Evolutionary conservation across 2,888 invertebrate genomes (phyloP).

Genomic region (Eurois occulta): DNA sequence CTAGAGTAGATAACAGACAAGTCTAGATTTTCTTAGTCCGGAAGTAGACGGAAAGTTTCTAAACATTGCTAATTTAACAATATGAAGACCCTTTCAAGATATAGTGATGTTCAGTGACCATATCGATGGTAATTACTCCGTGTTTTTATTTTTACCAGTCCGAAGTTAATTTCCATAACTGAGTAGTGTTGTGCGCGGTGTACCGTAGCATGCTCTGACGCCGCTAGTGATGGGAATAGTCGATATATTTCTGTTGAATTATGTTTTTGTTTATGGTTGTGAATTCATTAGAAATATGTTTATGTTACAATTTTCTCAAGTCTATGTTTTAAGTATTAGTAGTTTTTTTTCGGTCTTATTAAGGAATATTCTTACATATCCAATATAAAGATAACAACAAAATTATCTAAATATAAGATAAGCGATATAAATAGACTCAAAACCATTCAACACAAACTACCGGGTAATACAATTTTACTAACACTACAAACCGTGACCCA

Average conservation of each 20-base stretch:
- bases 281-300: neutral
- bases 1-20: neutral
- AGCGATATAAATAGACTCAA: neutral
- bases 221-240: conserved; percentile 76
- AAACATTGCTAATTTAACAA: conserved; percentile 69
- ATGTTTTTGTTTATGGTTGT: neutral
- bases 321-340: neutral
- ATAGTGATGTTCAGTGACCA: conserved; percentile 84
- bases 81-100: conserved; percentile 76
- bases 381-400: neutral
- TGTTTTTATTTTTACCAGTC: conserved; percentile 87
- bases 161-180: conserved; percentile 88
- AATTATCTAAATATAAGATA: neutral
- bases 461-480: conserved; percentile 10
- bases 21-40: conserved; percentile 11
- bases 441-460: neutral
- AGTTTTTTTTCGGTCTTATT: rapidly evolving
- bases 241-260: conserved; percentile 56
- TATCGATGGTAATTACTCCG: conserved; percentile 83
- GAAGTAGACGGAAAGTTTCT: conserved; percentile 67
- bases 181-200: conserved; percentile 84
- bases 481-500: conserved; percentile 42
- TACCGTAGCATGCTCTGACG: conserved; percentile 83
- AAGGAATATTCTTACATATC: neutral
- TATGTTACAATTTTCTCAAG: neutral